Conservation (phyloP, 2,797 vertebrate species). For the Oceanodroma leucorhoa region DNA sequence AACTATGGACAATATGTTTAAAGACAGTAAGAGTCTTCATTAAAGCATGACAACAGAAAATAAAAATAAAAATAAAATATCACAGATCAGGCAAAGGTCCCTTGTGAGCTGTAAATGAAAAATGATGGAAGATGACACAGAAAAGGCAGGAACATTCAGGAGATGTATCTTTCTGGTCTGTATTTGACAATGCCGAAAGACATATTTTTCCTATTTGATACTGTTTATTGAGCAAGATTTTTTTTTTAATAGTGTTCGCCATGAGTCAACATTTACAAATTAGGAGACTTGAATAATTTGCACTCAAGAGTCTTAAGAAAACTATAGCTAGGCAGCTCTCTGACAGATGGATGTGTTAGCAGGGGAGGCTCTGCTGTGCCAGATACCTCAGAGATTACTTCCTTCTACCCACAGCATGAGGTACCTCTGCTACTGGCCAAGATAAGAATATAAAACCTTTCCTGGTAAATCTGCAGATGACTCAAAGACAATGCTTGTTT, state of each 20-base stretch:
- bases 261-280: not conserved
- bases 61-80: not conserved
- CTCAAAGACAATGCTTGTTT: not conserved
- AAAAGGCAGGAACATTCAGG: not conserved
- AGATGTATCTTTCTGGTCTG: not conserved
- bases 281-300: not conserved
- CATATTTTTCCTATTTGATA: not conserved
- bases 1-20: not conserved
- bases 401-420: slow-evolving; percentile 17
- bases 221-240: not conserved
- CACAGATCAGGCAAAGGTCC: not conserved
- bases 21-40: not conserved
- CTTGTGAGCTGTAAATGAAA: not conserved
- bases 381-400: not conserved
- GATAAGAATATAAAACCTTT: not conserved
- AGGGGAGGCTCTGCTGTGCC: slow-evolving; percentile 31
- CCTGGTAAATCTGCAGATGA: not conserved
- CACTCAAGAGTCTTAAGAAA: not conserved
- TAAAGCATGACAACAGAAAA: not conserved
- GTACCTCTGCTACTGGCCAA: not conserved
- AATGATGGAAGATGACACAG: not conserved
- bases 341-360: slow-evolving; percentile 45
- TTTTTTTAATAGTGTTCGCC: not conserved
- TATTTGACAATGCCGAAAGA: not conserved
- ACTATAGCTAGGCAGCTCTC: not conserved